Evolutionary conservation across 2,113 vertebrate species (phyloP).

Genomic region (Eulacestoma nigropectus): DNA sequence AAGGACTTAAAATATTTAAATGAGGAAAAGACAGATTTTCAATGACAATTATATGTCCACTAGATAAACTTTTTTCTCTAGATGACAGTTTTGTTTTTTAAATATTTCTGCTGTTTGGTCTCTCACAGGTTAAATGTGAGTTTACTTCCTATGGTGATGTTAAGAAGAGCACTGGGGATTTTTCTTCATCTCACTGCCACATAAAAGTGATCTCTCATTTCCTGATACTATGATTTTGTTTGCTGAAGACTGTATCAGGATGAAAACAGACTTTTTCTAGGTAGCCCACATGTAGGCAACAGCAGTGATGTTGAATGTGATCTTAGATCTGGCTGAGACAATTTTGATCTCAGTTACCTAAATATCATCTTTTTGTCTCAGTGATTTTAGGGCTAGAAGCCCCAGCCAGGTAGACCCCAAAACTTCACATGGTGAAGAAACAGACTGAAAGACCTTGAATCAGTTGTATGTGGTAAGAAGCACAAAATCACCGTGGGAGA

Average conservation of each 20-base stretch:
- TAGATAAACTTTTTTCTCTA: neutral
- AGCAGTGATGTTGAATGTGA: neutral
- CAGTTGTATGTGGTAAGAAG: neutral
- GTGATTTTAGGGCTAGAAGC: neutral
- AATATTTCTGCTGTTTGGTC: neutral
- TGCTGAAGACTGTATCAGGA: neutral
- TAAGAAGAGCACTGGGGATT: neutral
- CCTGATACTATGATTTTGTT: neutral
- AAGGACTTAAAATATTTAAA: neutral
- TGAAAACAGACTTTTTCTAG: neutral
- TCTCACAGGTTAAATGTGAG: neutral
- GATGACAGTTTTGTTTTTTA: neutral
- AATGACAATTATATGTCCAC: neutral
- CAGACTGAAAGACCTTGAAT: neutral
- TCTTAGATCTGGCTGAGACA: neutral
- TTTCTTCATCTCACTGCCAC: neutral
- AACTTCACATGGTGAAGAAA: neutral
- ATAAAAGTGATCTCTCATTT: neutral
- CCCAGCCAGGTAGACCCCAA: neutral
- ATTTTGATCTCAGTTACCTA: neutral
- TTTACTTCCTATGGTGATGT: neutral
- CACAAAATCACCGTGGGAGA: neutral
- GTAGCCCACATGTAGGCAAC: neutral
- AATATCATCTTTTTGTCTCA: neutral
- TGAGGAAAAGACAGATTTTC: neutral